These are phyloP conservation scores for Drosophila takahashii DNA, from an alignment of 1,140 invertebrate genomes.

Conservation along the genomic window DNA sequence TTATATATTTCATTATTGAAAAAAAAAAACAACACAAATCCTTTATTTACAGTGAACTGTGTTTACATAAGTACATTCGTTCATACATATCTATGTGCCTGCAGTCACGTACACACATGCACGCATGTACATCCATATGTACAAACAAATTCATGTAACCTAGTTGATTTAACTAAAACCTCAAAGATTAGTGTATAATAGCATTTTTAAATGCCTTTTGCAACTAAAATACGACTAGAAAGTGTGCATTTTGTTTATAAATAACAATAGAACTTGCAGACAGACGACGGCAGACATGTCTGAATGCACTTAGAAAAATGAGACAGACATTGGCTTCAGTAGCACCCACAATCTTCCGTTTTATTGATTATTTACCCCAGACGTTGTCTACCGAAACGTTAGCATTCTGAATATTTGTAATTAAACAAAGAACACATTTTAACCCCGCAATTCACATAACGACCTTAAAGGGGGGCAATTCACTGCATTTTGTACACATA, in stretches of 20 bases:
- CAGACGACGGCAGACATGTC: constrained; percentile 23
- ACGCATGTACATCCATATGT: constrained; percentile 1
- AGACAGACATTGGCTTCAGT: constrained; percentile 1
- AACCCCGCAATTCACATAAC: constrained; percentile 29
- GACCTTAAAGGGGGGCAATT: constrained; percentile 37
- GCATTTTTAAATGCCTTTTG: not conserved
- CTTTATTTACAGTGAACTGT: constrained; percentile 19
- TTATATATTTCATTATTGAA: not conserved
- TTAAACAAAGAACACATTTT: constrained; percentile 21
- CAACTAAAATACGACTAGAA: not conserved
- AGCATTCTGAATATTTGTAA: not conserved
- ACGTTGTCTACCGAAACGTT: not conserved
- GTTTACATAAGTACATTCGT: constrained; percentile 28
- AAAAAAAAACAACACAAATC: too few species aligned
- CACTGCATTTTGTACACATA: constrained; percentile 29
- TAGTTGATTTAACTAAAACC: constrained; percentile 12
- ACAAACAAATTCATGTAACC: constrained; percentile 1
- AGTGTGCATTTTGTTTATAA: constrained; percentile 1
- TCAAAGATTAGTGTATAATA: not conserved
- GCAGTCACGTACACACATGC: constrained; percentile 39
- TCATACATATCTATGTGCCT: constrained; percentile 1
- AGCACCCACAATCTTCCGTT: not conserved
- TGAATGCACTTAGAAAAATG: constrained; percentile 27
- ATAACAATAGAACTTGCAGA: constrained; percentile 14
- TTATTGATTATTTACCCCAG: constrained; percentile 15